Evolutionary conservation across 2,113 vertebrate genomes (phyloP).

Genomic region (Agelaius phoeniceus): DNA sequence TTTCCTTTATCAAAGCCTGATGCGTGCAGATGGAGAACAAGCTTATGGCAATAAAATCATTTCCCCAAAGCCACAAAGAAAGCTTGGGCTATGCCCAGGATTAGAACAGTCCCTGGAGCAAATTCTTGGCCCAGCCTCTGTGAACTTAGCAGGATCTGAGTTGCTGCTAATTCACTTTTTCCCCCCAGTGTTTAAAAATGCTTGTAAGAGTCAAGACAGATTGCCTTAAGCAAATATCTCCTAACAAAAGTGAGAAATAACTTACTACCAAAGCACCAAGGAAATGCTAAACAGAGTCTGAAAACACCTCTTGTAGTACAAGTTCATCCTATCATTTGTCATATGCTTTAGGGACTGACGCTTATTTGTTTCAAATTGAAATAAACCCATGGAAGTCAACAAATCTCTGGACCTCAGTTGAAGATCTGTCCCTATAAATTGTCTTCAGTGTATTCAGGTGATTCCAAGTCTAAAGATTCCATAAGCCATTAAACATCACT

Average conservation of each 20-base stretch:
- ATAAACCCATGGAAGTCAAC: neutral
- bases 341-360: neutral
- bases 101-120: slow-evolving; percentile 3
- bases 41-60: neutral
- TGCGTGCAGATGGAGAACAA: neutral
- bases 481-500: neutral
- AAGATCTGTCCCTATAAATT: neutral
- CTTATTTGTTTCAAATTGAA: neutral
- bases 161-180: neutral
- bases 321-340: neutral
- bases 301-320: neutral
- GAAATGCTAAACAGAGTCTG: neutral
- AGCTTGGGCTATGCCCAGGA: neutral
- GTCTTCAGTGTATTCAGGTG: neutral
- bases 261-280: neutral
- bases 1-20: slow-evolving; percentile 5
- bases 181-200: neutral
- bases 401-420: neutral
- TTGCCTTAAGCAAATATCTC: neutral
- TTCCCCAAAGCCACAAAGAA: slow-evolving; percentile 11
- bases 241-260: neutral
- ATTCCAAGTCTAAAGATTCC: neutral
- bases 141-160: neutral
- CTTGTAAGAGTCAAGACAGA: neutral
- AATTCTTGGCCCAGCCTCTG: neutral